Evolutionary conservation across 1,140 invertebrate genomes (phyloP).

Genomic region (Cherax quadricarinatus): DNA sequence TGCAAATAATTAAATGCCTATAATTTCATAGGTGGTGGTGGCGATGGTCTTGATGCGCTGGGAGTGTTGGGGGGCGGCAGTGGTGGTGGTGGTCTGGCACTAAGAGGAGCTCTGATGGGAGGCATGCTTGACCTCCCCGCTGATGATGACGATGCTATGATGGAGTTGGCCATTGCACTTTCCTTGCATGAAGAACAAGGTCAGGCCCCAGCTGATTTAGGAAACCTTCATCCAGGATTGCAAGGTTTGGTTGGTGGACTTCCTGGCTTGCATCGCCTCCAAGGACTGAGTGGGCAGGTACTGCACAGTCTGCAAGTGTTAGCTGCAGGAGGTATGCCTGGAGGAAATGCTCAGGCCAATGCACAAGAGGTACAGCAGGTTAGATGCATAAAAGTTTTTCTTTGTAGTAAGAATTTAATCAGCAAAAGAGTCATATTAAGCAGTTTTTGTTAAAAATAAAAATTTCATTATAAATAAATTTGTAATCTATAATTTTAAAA

Average conservation of each 20-base stretch:
- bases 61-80: conserved; percentile 84
- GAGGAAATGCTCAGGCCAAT: conserved; percentile 72
- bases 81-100: conserved; percentile 76
- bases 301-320: conserved; percentile 76
- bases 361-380: conserved; percentile 72
- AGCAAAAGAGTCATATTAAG: too few species aligned
- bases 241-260: conserved; percentile 76
- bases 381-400: conserved; percentile 7
- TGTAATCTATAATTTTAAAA: too few species aligned
- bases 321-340: conserved; percentile 73
- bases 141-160: conserved; percentile 91
- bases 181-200: conserved; percentile 86
- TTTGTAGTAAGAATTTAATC: neutral
- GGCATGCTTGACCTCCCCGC: conserved; percentile 70
- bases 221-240: conserved; percentile 75
- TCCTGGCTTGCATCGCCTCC: conserved; percentile 77
- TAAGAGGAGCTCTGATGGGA: conserved; percentile 78
- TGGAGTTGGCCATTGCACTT: conserved; percentile 95
- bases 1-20: neutral
- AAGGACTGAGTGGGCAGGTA: conserved; percentile 77
- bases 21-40: conserved; percentile 45
- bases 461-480: too few species aligned
- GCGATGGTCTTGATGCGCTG: conserved; percentile 78
- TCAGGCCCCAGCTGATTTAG: conserved; percentile 76
- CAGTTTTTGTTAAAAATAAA: too few species aligned